Evolutionary conservation across 2,797 vertebrate species (phyloP), one percentile per base, ranked within the genome.

Genomic region (Intellagama lesueurii): DNA sequence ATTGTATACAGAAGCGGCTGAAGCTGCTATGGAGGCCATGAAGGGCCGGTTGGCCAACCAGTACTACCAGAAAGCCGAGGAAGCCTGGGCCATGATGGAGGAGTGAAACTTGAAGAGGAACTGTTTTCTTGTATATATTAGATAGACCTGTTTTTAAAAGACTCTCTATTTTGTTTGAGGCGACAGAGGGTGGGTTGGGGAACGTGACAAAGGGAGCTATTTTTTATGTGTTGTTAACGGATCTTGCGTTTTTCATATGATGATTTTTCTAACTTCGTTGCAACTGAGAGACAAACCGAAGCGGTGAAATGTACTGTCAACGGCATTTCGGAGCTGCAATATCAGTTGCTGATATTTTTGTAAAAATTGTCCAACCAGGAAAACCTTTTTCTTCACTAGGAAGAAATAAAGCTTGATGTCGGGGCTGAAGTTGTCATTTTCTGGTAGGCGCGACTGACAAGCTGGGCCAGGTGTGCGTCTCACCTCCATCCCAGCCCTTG

Each of bases 1-100:
- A 86, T 94, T 99, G 90, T 99, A 98, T 94, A 99, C 98, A 16
- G 98, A 98, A 94, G 99, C 99, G 0, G 99, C 99, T 0, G 99
- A 99, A 91, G 97, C 98, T 1, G 99, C 99, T 0, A 99, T 97
- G 97, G 98, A 97, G 83, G 98, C 98, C 77, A 98, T 99, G 99
- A 99, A 99, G 86, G 99, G 99, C 80, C 97, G 99, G 30, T 94
- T 99, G 91, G 99, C 99, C 72, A 99, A 98, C 94, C 97, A 98
- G 92, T 99, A 99, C 96, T 99, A 99, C 93, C 96, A 99, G 96
- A 99, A 98, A 95, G 99, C 99, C 0, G 99, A 99, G 91, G 98
- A 99, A 91, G 99, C 98, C 81, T 99, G 99, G 99, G 97, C 98
- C 0, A 94, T 98, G 89, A 98, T 99, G 97, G 98, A 99, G 92